These are phyloP conservation scores for Tenrec ecaudatus DNA, from an alignment of 2,113 vertebrate genomes.

Conservation along the genomic window DNA sequence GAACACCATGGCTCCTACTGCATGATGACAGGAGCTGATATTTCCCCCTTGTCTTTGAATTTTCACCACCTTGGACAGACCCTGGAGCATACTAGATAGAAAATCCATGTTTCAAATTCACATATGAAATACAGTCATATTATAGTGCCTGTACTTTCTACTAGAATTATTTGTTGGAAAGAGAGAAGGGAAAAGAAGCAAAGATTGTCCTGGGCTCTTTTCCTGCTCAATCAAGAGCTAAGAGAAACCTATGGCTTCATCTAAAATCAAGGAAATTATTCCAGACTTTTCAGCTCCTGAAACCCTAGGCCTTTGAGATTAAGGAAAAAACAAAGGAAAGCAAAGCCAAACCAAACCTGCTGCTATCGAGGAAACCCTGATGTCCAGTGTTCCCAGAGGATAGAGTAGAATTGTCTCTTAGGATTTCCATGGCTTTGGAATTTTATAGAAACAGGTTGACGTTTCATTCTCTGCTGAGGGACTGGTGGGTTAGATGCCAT, in stretches of 20 bases:
- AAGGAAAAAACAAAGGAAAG: background rate
- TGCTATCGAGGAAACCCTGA: background rate
- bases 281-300: background rate
- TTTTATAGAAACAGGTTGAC: no score
- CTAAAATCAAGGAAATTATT: background rate
- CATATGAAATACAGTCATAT: background rate
- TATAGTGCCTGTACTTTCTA: background rate
- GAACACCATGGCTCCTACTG: background rate
- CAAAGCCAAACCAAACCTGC: background rate
- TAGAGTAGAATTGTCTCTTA: no score
- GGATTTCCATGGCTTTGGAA: no score
- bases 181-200: background rate
- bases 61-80: no score
- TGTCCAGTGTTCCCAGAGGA: no score
- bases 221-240: background rate
- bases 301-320: background rate
- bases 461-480: no score
- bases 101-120: background rate
- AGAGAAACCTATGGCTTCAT: background rate
- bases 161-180: background rate
- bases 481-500: no score
- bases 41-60: background rate
- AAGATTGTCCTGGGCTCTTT: background rate
- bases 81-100: no score
- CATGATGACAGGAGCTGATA: rapidly evolving